Evolutionary conservation across 53 echinoderm and acorn worm genomes (phyloP).

Genomic region (Stichopus horrens): DNA sequence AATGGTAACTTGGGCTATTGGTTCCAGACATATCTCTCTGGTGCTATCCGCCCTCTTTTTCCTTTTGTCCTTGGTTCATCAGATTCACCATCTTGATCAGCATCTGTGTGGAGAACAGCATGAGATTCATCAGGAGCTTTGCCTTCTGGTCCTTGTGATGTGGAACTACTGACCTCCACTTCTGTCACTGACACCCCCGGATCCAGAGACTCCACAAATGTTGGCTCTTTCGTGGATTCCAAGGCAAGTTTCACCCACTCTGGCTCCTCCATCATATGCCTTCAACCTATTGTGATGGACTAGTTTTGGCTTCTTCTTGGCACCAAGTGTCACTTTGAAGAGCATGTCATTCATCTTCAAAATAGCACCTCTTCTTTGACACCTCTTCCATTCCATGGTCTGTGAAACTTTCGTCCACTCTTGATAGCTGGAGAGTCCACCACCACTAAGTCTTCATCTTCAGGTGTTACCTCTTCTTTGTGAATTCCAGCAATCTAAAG

Average conservation of each 20-base stretch:
- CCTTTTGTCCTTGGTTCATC: neutral
- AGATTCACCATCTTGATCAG: neutral
- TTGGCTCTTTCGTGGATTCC: neutral
- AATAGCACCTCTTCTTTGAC: neutral
- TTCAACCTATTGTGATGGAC: neutral
- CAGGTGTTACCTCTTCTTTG: neutral
- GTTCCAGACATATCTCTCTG: neutral
- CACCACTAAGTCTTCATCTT: neutral
- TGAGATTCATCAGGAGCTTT: neutral
- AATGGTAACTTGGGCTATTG: too few relatives aligned
- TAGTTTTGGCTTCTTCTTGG: neutral
- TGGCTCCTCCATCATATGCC: neutral
- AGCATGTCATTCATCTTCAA: neutral
- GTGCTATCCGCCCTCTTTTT: neutral
- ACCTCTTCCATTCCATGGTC: neutral
- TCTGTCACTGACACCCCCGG: neutral
- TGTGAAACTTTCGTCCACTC: neutral
- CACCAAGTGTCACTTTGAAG: neutral
- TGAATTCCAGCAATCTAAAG: neutral
- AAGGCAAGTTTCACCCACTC: neutral
- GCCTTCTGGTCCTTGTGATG: neutral
- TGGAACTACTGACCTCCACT: neutral
- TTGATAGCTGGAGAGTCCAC: neutral
- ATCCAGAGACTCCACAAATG: neutral
- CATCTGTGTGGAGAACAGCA: neutral